Evolutionary conservation across 2,797 vertebrate species (phyloP), one percentile per base, ranked within the genome.

Genomic region (Masticophis lateralis): DNA sequence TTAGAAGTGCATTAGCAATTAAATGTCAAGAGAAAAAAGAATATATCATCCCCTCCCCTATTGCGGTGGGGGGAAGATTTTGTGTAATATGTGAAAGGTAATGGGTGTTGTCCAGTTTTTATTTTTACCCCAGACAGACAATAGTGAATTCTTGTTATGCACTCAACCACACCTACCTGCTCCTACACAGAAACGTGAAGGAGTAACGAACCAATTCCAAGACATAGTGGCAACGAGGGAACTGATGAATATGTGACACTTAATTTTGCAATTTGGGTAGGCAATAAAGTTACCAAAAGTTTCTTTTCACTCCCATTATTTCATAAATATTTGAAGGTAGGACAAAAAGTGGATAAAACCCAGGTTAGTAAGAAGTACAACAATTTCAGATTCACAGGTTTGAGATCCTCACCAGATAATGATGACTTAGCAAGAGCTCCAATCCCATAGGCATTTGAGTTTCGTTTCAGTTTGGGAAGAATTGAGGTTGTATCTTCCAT

Each of bases 401-500:
- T 98, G 97, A 98, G 98, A 98, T 97, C 98, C 99, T 99, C 98
- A 99, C 99, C 99, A 99, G 99, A 99, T 98, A 99, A 99, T 96
- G 99, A 99, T 93, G 99, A 99, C 98, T 99, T 99, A 98, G 99
- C 99, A 98, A 99, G 98, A 98, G 99, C 99, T 91, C 99, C 99
- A 96, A 99, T 99, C 97, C 99, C 98, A 89, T 99, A 99, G 95
- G 99, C 98, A 94, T 99, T 99, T 94, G 99, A 99, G 97, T 99
- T 99, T 96, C 98, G 98, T 98, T 99, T 99, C 97, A 99, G 98
- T 96, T 99, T 99, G 87, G 99, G 99, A 94, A 99, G 98, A 97
- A 99, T 99, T 95, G 99, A 99, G 92, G 99, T 99, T 92, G 99
- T 99, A 97, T 99, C 99, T 98, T 99, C 99, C 99, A 99, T 99